Percentiles rank a stretch among this genome's conserved stretches.
Evolutionary conservation across 2,888 invertebrate species (phyloP).

Genomic region (Biston stratarius): DNA sequence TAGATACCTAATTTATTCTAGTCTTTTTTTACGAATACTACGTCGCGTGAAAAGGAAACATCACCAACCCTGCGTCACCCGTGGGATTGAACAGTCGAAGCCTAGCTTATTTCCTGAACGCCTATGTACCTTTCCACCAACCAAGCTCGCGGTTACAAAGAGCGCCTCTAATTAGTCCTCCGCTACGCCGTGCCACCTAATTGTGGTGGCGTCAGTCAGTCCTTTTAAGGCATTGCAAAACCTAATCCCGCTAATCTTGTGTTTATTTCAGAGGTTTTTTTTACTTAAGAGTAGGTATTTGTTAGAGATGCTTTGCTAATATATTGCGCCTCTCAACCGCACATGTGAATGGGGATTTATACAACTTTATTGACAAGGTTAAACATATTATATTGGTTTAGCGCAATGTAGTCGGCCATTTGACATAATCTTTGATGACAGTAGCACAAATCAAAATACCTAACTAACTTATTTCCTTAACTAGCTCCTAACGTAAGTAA

Average conservation of each 20-base stretch:
- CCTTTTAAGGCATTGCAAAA: slow-evolving; percentile 6
- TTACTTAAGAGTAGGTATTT: no score
- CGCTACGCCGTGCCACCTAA: slow-evolving; percentile 12
- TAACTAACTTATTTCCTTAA: no score
- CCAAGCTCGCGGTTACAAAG: slow-evolving; percentile 23
- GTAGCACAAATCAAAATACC: no score
- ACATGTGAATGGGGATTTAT: no score
- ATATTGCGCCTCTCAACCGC: no score
- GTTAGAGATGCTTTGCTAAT: neutral
- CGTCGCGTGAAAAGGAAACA: neutral
- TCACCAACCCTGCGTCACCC: slow-evolving; percentile 6
- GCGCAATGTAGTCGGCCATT: no score
- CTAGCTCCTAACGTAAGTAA: no score
- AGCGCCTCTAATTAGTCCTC: slow-evolving; percentile 38
- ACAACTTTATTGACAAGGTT: no score
- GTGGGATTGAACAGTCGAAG: slow-evolving; percentile 14
- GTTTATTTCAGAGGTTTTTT: neutral
- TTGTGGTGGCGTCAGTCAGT: slow-evolving; percentile 11
- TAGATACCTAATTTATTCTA: no score
- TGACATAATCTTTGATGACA: no score
- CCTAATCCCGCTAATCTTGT: slow-evolving; percentile 5
- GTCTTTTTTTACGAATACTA: neutral
- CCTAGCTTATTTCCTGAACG: slow-evolving; percentile 12
- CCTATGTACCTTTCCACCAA: slow-evolving; percentile 8
- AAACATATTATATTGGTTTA: no score